phyloP scores from a whole-genome alignment of 1,140 invertebrate genomes.

The Amyelois transitella region DNA sequence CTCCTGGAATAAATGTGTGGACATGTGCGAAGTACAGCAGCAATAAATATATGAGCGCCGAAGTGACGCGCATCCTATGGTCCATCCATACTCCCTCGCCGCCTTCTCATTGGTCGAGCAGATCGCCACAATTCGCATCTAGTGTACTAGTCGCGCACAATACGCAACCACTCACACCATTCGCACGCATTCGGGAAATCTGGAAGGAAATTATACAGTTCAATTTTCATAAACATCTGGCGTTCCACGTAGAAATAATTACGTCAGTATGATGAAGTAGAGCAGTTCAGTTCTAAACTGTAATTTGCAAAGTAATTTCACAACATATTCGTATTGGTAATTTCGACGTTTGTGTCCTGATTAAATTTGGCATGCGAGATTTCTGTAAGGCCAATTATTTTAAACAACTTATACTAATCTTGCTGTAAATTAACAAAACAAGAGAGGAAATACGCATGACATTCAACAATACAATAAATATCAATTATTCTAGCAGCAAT shows the following conservation, averaged over 20 bases:
- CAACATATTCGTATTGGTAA: not conserved
- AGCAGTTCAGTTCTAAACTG: not conserved
- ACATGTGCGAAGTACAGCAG: constrained; percentile 34
- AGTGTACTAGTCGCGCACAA: constrained; percentile 4
- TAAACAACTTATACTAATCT: too few species aligned
- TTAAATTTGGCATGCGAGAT: not conserved
- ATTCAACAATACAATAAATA: too few species aligned
- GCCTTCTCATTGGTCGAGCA: constrained; percentile 28
- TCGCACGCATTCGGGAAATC: not conserved
- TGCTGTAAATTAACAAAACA: too few species aligned
- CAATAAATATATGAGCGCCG: constrained; percentile 43
- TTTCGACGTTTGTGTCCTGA: not conserved
- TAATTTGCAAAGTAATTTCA: not conserved
- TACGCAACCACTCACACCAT: not conserved
- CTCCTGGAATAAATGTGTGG: constrained; percentile 45
- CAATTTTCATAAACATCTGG: not conserved
- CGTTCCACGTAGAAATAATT: not conserved
- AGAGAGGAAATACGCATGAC: too few species aligned
- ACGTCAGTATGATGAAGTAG: not conserved
- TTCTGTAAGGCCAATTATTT: not conserved
- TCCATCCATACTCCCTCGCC: constrained; percentile 57
- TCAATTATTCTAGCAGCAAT: too few species aligned
- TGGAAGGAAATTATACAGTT: constrained; percentile 4
- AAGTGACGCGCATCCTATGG: constrained; percentile 59
- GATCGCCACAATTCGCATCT: not conserved